Evolutionary conservation across 2,113 vertebrate genomes (phyloP).

Genomic region (Pantherophis guttatus): DNA sequence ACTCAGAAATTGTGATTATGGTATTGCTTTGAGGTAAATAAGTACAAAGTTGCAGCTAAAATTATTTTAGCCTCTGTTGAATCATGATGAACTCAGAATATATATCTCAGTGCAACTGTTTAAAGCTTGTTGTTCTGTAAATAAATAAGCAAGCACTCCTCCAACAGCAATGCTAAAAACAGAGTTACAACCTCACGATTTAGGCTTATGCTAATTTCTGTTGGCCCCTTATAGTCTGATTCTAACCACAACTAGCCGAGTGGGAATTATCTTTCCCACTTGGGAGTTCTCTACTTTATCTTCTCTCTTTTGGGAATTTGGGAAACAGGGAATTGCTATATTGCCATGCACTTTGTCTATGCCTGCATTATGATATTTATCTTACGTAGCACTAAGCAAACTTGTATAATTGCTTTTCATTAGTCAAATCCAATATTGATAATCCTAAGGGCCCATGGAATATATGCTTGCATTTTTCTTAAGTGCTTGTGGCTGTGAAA

Average conservation of each 20-base stretch:
- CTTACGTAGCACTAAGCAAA: constrained; percentile 22
- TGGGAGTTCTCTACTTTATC: background rate
- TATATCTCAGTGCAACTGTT: background rate
- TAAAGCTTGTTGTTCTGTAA: background rate
- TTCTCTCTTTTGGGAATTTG: background rate
- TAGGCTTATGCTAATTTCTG: accelerated
- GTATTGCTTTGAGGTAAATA: background rate
- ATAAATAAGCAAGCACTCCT: background rate
- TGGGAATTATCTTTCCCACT: background rate
- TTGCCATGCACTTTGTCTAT: background rate
- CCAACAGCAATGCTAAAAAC: background rate
- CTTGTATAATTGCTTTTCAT: constrained; percentile 21
- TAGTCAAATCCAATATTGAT: background rate
- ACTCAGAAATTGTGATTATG: background rate
- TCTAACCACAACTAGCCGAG: accelerated
- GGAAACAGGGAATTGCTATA: background rate
- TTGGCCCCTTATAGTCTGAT: background rate
- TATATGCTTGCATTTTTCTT: background rate
- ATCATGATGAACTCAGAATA: background rate
- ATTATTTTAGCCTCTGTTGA: no score
- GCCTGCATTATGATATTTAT: background rate
- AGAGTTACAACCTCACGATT: background rate
- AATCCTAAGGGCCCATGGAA: constrained; percentile 1
- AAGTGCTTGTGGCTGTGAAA: background rate
- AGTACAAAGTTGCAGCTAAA: background rate